Base-by-base conservation (phyloP, 1,140 invertebrate species). In the Neelides sp. region DNA sequence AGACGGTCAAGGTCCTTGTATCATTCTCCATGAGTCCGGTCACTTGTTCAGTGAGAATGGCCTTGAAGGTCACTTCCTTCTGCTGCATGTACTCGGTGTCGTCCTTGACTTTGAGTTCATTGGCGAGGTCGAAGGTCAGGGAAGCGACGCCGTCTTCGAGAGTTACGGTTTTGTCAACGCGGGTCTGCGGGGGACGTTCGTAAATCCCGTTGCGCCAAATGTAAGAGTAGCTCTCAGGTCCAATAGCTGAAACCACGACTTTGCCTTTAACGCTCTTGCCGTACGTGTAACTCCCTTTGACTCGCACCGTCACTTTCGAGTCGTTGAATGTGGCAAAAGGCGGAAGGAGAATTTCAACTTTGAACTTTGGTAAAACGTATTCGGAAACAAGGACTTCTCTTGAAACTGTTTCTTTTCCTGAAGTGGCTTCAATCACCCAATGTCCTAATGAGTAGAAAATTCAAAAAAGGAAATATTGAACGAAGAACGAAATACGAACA, bases 361-460 rank as follows among this genome's bases (percentile, higher is more conserved):
- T 77, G 67, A 91, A 95, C 61, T 92, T 91, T 0, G 91, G 91
- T 26, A 91, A 68, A 28, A 95, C 80, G 66, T 95, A 95, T 68
- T 94, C 85, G 2, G 85, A 85, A 12, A 93, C 83, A 91, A 79
- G 2, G 67, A 68, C 62, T 82, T 81, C n/a, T n/a, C n/a, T 26
- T 35, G 13, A 37, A 44, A 30, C n/a, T 47, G 45, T 2, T 47
- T 35, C 1, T 2, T n/a, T n/a, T 10, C 17, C 23, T 47, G 30
- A 24, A 13, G 43, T 32, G 1, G 44, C 51, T 27, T 43, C 43
- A 15, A 53, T 26, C 13, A 4, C 19, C 51, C 51, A 53, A 20
- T 40, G 19, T 17, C 51, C 51, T 8, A n/a, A n/a, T n/a, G n/a
- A n/a, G n/a, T n/a, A n/a, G n/a, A n/a, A n/a, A n/a, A n/a, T n/a